phyloP scores from a whole-genome alignment of 2,888 invertebrate species.

The Zelleria hepariella region DNA sequence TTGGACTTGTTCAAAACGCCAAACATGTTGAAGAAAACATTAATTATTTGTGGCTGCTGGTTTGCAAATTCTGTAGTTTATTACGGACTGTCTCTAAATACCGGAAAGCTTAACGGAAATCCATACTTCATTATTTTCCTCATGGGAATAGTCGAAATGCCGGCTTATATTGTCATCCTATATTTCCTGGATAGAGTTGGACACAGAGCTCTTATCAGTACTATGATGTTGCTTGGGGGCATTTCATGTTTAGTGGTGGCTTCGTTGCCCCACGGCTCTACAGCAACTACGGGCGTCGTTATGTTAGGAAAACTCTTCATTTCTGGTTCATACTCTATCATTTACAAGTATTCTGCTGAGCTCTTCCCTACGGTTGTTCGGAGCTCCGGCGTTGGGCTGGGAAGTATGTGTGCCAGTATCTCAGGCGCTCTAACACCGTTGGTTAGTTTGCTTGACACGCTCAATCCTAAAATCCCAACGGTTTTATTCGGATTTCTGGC shows the following conservation, averaged over 20 bases:
- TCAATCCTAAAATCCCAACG: slow-evolving; percentile 84
- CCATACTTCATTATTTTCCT: slow-evolving; percentile 85
- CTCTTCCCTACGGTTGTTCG: slow-evolving; percentile 88
- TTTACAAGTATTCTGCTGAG: slow-evolving; percentile 91
- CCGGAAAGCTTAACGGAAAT: slow-evolving; percentile 84
- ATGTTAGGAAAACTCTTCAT: slow-evolving; percentile 87
- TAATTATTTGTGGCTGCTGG: slow-evolving; percentile 88
- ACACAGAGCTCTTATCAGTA: slow-evolving; percentile 80
- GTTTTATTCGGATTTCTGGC: slow-evolving; percentile 83
- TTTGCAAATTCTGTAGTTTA: slow-evolving; percentile 89
- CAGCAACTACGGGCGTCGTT: slow-evolving; percentile 74
- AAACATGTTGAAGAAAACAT: slow-evolving; percentile 80
- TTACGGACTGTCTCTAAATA: slow-evolving; percentile 86
- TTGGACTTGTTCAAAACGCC: slow-evolving; percentile 83
- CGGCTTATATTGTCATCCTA: slow-evolving; percentile 82
- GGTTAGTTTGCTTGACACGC: slow-evolving; percentile 81
- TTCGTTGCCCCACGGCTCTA: slow-evolving; percentile 76
- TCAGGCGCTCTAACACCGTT: slow-evolving; percentile 86
- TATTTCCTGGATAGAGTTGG: slow-evolving; percentile 83
- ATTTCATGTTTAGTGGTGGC: slow-evolving; percentile 82
- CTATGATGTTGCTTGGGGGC: slow-evolving; percentile 85
- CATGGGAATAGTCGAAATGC: slow-evolving; percentile 84
- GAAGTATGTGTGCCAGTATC: slow-evolving; percentile 88
- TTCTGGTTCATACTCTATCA: slow-evolving; percentile 87
- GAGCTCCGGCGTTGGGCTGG: slow-evolving; percentile 86